Conservation (phyloP, 2,113 vertebrate species). For the Aix galericulata region DNA sequence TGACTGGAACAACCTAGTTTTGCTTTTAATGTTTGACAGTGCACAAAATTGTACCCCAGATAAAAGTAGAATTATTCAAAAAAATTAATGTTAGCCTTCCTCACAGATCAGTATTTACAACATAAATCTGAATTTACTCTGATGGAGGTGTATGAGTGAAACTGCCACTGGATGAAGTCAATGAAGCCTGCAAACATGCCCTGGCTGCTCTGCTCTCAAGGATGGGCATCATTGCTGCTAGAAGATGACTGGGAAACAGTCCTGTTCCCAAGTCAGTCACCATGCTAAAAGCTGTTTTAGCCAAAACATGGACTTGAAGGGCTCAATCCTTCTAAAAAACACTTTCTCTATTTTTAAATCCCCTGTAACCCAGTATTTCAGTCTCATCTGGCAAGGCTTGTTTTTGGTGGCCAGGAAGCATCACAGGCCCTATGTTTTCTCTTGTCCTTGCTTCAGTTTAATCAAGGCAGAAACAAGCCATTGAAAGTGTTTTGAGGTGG, state of each 20-base stretch:
- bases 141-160: not conserved
- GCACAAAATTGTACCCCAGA: not conserved
- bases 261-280: not conserved
- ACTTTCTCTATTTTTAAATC: not conserved
- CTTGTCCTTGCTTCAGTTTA: not conserved
- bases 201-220: not conserved
- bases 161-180: not conserved
- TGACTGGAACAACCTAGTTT: not conserved
- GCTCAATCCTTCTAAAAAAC: not conserved
- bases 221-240: not conserved
- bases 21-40: not conserved
- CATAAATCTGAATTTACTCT: not conserved
- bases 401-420: not conserved
- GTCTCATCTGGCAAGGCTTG: rapidly evolving
- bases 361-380: not conserved
- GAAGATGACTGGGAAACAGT: rapidly evolving
- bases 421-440: not conserved
- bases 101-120: not conserved
- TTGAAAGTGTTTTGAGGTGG: not conserved
- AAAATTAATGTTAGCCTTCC: not conserved
- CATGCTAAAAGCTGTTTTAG: rapidly evolving
- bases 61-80: not conserved
- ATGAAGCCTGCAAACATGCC: not conserved
- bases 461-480: not conserved
- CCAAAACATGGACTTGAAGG: not conserved